A percentile compares a stretch with the other conserved stretches of the same genome.
These are phyloP conservation scores for Chalcosyrphus nemorum DNA, from an alignment of 2,888 invertebrate species.

Conservation along the genomic window DNA sequence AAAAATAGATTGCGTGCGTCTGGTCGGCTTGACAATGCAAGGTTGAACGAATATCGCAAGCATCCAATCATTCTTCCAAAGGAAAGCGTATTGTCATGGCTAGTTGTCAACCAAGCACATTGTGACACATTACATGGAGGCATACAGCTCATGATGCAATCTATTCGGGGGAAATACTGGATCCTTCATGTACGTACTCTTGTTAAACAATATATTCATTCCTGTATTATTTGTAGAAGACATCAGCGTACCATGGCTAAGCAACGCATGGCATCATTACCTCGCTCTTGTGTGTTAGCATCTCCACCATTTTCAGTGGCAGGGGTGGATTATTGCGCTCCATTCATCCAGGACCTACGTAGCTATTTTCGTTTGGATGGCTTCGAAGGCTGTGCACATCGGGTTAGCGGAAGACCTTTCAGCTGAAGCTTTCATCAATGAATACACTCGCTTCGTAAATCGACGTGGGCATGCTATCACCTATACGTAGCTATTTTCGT, in stretches of 20 bases:
- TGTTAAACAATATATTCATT: background rate
- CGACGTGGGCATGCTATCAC: too few species aligned
- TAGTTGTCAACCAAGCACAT: background rate
- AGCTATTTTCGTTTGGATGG: too few species aligned
- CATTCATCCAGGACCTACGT: background rate
- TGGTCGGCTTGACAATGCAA: too few species aligned
- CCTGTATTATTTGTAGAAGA: conserved; percentile 7
- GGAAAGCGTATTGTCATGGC: background rate
- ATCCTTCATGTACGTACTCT: background rate
- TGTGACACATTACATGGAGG: conserved; percentile 4
- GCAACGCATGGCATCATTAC: conserved; percentile 34
- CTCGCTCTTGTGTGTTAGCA: background rate
- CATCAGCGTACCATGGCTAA: background rate
- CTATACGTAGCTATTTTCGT: too few species aligned
- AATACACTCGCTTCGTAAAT: background rate
- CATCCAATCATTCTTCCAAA: background rate
- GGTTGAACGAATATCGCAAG: too few species aligned
- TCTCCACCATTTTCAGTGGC: background rate
- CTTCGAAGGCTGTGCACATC: background rate
- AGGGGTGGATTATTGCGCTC: background rate
- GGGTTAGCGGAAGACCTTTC: background rate
- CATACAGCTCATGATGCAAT: conserved; percentile 8
- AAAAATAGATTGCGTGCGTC: too few species aligned
- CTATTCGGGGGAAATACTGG: conserved; percentile 3
- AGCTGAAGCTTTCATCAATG: background rate